Evolutionary conservation across 2,797 vertebrate genomes (phyloP), one percentile per base, ranked within the genome.

Genomic region (Serranus cabrilla): DNA sequence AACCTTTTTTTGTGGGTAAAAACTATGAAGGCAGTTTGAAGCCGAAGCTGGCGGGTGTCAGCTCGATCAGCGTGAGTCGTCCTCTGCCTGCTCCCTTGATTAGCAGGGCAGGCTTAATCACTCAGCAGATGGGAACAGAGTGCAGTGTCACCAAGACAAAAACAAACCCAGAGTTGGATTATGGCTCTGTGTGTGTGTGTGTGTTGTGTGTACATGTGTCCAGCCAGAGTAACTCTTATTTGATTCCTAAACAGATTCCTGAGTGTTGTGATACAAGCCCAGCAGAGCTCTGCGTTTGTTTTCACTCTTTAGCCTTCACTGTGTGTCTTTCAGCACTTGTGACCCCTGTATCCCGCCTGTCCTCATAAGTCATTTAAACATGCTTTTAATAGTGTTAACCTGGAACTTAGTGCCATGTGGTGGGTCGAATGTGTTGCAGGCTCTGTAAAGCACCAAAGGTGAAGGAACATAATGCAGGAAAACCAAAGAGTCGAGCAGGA

Each of bases 341-440:
- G 83, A 88, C 86, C 87, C 63, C 80, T 82, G 75, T 84, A 71
- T 83, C 82, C 76, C 81, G 64, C 81, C 59, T 82, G 81, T 80
- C 82, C 76, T 89, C 89, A 90, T 93, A 91, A 93, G 90, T 92
- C 90, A 92, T 91, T 91, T 86, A 88, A 93, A 94, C 86, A 92
- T 47, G 80, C 84, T 87, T 92, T 92, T 92, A 85, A 93, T 92
- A 84, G 87, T 91, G 86, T 91, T 87, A 90, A 83, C 78, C 59
- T 69, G 71, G 64, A 88, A 78, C 54, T 64, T 62, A 75, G 47
- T 25, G 13, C 34, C 78, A 74, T 77, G 80, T 64, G 81, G 49
- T 40, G 43, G 57, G 56, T 51, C 57, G 46, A 43, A 39, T 40
- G 42, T 68, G 54, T 25, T 17, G 17, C 17, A 27, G 57, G 40